Evolutionary conservation across 2,113 vertebrate species (phyloP).

Genomic region (Silurus meridionalis): DNA sequence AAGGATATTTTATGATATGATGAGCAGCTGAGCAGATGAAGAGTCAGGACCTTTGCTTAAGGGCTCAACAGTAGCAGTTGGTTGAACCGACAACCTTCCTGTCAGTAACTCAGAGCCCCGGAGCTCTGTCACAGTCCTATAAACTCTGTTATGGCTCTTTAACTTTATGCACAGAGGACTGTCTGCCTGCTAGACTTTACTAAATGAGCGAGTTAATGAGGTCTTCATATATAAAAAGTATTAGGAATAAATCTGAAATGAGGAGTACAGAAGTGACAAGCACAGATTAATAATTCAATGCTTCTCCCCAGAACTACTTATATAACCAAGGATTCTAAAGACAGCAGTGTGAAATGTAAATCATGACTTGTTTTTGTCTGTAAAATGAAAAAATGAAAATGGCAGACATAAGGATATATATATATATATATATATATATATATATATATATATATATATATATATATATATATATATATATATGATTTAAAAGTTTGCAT

Average conservation of each 20-base stretch:
- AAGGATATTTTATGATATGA: background rate
- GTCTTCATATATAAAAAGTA: background rate
- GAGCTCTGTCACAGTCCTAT: background rate
- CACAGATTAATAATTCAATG: background rate
- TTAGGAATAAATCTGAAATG: conserved; percentile 1
- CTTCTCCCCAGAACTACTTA: background rate
- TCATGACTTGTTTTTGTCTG: background rate
- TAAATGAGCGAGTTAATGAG: background rate
- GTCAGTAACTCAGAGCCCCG: background rate
- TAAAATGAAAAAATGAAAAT: background rate
- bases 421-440: too few relatives aligned
- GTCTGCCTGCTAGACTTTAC: background rate
- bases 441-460: too few relatives aligned
- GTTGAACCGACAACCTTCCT: background rate
- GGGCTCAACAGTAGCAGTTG: background rate
- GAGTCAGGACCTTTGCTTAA: background rate
- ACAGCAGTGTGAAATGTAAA: background rate
- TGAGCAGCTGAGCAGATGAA: background rate
- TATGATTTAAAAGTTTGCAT: too few relatives aligned
- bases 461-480: too few relatives aligned
- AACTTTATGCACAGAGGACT: background rate
- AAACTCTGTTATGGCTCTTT: background rate
- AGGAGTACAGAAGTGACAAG: background rate
- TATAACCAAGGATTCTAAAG: background rate
- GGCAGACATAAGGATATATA: background rate